phyloP scores from a whole-genome alignment of 2,797 vertebrate species.

The Chelmon rostratus region DNA sequence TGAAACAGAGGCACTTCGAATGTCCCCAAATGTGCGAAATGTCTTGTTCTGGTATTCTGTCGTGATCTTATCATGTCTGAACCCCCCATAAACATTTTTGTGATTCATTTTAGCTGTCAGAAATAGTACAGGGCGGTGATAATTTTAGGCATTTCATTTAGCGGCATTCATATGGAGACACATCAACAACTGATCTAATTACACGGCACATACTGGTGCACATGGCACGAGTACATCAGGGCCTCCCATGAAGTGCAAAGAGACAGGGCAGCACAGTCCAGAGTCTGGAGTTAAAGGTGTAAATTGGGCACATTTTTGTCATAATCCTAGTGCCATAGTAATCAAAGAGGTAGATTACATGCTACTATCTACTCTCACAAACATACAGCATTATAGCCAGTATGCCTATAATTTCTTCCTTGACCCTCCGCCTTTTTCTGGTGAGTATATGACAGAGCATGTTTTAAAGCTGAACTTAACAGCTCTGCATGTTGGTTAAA shows the following conservation, averaged over 20 bases:
- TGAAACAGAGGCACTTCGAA: not conserved
- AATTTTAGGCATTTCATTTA: conserved; percentile 6
- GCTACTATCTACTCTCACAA: not conserved
- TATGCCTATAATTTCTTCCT: not conserved
- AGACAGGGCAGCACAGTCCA: not conserved
- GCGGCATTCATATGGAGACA: not conserved
- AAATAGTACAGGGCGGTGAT: not conserved
- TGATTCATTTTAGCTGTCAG: not conserved
- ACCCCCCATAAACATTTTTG: not conserved
- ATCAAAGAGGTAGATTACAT: conserved; percentile 11
- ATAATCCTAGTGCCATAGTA: not conserved
- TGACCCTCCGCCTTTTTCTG: not conserved
- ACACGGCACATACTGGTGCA: not conserved
- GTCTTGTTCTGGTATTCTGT: not conserved
- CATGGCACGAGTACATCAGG: not conserved
- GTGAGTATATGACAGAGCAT: not conserved
- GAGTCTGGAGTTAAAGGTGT: not conserved
- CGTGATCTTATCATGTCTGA: conserved; percentile 5
- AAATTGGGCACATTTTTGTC: not conserved
- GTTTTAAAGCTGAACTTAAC: not conserved
- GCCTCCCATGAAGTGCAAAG: not conserved
- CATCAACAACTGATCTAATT: conserved; percentile 11
- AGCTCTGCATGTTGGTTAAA: not conserved
- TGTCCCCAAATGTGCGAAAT: conserved; percentile 19
- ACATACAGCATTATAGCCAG: not conserved